Evolutionary conservation across 2,888 invertebrate species (phyloP), one percentile per base, ranked within the genome.

Genomic region (Melinaea marsaeus): DNA sequence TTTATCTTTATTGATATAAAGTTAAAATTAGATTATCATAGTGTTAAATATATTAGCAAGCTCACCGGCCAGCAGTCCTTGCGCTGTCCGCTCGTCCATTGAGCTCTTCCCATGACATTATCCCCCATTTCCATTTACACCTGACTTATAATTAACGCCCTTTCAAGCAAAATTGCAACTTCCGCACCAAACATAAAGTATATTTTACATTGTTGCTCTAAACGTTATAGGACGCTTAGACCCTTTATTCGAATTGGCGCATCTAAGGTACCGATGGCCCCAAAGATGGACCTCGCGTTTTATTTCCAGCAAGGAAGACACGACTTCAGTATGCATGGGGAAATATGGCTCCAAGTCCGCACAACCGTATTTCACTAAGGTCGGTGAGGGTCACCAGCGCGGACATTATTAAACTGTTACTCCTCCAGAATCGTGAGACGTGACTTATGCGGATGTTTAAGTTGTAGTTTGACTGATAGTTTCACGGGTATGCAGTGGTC

Each of bases 21-120:
- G 77, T 66, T 69, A 63, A 81, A 73, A 79, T 75, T 82, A 69
- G 75, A 75, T 75, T 77, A 73, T 69, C 61, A 69, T 74, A 77
- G 72, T 69, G 68, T 64, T 66, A 67, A 78, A 78, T 81, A 81
- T 78, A 75, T 79, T 82, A 77, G 81, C 77, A 70, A 75, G 75
- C 77, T 80, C 78, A 79, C 80, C 83, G 86, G 83, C 82, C 87
- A 82, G 86, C 85, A 86, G 90, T 87, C 88, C 85, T 86, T 83
- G 84, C 84, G 85, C 85, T 87, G 90, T 86, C 90, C 88, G 88
- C 84, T 83, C 86, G 86, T 88, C 88, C 88, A 88, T 86, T 88
- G 86, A 88, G 90, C 84, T 85, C 89, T 90, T 90, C 90, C 90
- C 90, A 90, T 90, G 90, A 90, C 90, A 90, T 90, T 90, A 90